phyloP scores from a whole-genome alignment of 1,140 invertebrate species.

The Proctacanthus coquilletti region DNA sequence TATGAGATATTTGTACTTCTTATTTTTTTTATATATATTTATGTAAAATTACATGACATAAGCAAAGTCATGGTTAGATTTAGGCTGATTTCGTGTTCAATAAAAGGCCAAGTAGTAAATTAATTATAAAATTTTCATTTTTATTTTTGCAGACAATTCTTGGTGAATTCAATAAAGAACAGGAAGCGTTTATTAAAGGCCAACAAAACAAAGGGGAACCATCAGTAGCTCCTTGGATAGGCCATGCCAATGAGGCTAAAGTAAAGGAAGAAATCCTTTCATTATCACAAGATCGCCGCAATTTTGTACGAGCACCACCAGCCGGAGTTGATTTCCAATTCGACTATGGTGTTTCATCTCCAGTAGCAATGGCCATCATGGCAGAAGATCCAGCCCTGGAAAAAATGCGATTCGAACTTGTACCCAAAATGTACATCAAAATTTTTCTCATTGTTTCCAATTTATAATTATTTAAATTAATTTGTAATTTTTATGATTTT shows the following conservation, averaged over 20 bases:
- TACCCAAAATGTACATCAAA: constrained; percentile 96
- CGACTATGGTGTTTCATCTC: constrained; percentile 81
- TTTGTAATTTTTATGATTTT: neutral
- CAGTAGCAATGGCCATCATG: constrained; percentile 84
- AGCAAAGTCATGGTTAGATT: too few species aligned
- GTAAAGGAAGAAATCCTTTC: constrained; percentile 90
- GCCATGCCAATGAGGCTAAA: constrained; percentile 70
- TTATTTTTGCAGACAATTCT: constrained; percentile 65
- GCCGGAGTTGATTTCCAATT: constrained; percentile 90
- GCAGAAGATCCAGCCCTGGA: constrained; percentile 88
- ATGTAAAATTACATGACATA: too few species aligned
- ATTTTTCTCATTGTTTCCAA: too few species aligned
- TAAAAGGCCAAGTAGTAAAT: too few species aligned
- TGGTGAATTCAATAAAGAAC: constrained; percentile 91
- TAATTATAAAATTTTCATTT: neutral
- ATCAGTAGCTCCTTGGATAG: constrained; percentile 81
- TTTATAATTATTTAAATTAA: too few species aligned
- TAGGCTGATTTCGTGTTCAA: too few species aligned
- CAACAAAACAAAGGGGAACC: constrained; percentile 60
- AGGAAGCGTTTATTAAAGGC: constrained; percentile 83
- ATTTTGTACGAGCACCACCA: constrained; percentile 92
- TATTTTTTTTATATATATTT: too few species aligned
- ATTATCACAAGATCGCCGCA: constrained; percentile 89
- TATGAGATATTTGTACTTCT: neutral
- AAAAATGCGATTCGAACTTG: constrained; percentile 96